These are phyloP conservation scores for Drosophila phalerata DNA, from an alignment of 2,888 invertebrate genomes.

Conservation along the genomic window DNA sequence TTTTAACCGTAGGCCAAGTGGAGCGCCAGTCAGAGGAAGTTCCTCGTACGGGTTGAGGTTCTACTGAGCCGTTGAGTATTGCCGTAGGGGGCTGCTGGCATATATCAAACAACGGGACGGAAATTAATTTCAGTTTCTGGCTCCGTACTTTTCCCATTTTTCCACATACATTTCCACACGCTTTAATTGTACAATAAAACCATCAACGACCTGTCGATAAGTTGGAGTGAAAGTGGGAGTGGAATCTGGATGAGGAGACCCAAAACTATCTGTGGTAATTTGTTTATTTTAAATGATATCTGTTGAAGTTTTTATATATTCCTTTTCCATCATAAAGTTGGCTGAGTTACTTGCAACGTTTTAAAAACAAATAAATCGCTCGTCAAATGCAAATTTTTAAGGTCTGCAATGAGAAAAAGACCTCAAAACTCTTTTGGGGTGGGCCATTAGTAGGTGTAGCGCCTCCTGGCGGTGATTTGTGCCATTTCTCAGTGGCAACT, in stretches of 20 bases:
- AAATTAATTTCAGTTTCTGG: conserved; percentile 62
- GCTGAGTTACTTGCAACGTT: conserved; percentile 27
- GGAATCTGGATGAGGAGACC: background rate
- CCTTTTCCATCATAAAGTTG: conserved; percentile 46
- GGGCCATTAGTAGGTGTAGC: conserved; percentile 59
- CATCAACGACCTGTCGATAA: conserved; percentile 66
- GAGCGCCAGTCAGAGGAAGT: conserved; percentile 61
- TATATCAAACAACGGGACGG: conserved; percentile 69
- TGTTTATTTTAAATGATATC: conserved; percentile 78
- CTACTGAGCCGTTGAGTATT: background rate
- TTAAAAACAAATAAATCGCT: conserved; percentile 63
- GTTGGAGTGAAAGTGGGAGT: conserved; percentile 3
- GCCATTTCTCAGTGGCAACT: conserved; percentile 47
- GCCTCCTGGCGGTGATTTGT: conserved; percentile 56
- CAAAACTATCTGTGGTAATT: conserved; percentile 61
- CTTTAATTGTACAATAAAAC: conserved; percentile 74
- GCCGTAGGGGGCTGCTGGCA: conserved; percentile 49
- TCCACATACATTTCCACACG: conserved; percentile 38
- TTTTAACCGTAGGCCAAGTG: conserved; percentile 63
- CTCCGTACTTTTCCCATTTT: conserved; percentile 16
- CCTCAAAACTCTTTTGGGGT: conserved; percentile 31
- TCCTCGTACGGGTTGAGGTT: conserved; percentile 48
- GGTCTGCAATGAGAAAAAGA: background rate
- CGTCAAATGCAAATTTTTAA: conserved; percentile 27
- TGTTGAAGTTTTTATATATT: conserved; percentile 80